Conservation (phyloP, 2,797 vertebrate species). For the Pyrocephalus nanus region DNA sequence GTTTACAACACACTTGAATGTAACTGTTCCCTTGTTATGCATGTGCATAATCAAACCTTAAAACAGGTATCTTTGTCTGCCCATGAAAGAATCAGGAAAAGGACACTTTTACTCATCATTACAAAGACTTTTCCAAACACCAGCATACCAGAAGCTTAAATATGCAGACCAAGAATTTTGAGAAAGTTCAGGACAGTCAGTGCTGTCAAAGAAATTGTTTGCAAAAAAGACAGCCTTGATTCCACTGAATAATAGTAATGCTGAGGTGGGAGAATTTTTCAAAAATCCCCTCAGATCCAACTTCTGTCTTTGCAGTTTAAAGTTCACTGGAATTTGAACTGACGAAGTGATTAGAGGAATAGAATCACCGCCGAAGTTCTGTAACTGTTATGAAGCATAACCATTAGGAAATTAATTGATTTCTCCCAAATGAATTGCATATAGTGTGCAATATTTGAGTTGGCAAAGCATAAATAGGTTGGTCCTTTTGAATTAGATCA, state of each 20-base stretch:
- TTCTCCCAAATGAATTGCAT: conserved; percentile 12
- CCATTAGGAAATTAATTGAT: conserved; percentile 29
- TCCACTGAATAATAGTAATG: not conserved
- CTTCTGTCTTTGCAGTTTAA: not conserved
- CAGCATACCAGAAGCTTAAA: not conserved
- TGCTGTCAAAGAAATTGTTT: not conserved
- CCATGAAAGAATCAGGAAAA: not conserved
- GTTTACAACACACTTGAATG: not conserved
- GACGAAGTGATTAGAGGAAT: conserved; percentile 3
- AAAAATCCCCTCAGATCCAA: not conserved
- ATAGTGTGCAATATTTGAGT: not conserved
- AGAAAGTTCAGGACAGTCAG: not conserved
- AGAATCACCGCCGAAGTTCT: conserved; percentile 4
- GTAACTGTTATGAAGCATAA: conserved; percentile 22
- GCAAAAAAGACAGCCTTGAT: not conserved
- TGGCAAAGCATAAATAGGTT: conserved; percentile 10
- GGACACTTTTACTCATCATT: not conserved
- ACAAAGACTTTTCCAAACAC: not conserved
- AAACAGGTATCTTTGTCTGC: not conserved
- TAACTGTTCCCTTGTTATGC: not conserved
- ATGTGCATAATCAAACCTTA: not conserved
- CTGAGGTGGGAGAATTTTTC: conserved; percentile 18
- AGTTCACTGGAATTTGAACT: conserved; percentile 5
- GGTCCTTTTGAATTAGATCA: conserved; percentile 1
- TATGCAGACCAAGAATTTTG: not conserved